Base-by-base conservation (phyloP, 2,113 vertebrate species). In the Girardinichthys multiradiatus region DNA sequence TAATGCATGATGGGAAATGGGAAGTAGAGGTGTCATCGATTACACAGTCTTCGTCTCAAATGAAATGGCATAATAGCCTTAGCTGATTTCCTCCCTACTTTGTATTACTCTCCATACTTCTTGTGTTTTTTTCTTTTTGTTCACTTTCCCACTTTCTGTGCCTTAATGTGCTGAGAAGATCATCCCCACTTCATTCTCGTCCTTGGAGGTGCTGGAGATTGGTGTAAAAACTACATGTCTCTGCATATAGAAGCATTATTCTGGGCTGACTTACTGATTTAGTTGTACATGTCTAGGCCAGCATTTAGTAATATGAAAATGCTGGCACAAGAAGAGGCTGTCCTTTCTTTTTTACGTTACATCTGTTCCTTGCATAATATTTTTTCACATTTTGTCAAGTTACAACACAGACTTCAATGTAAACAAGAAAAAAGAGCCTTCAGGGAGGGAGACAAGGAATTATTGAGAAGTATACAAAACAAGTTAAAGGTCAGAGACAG, bases 1-100 rank as follows among this genome's bases (percentile, higher is more conserved):
- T 89, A 87, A 87, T 89, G 80, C 76, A 89, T 75, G 80, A 84
- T 74, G 79, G 79, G 79, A 86, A 87, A 83, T 72, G 77, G 79
- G 85, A 87, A 81, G 64, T 76, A 10, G 74, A 64, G 45, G 61
- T 72, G 74, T 78, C 76, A 65, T 66, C 24, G 4, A 77, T 64
- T 71, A 67, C 29, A 4, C 29, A 6, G 7, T 60, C 68, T 72
- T 77, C 71, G 66, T 74, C 73, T 70, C 58, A 70, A 77, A 70
- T 71, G 79, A 71, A 59, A 72, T 68, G 80, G 21, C 33, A 21
- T 19, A 0, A 24, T 79, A 64, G 76, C 71, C 65, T 74, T 57
- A 42, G 51, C 70, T 37, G 54, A 13, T 28, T 28, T 64, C 28
- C 57, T 69, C 8, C 35, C 0, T 0, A 0, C 3, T 42, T 2